Percentiles rank a stretch among this genome's conserved stretches.
phyloP scores from a whole-genome alignment of 1,140 invertebrate species.

The Zaprionus lachaisei region DNA sequence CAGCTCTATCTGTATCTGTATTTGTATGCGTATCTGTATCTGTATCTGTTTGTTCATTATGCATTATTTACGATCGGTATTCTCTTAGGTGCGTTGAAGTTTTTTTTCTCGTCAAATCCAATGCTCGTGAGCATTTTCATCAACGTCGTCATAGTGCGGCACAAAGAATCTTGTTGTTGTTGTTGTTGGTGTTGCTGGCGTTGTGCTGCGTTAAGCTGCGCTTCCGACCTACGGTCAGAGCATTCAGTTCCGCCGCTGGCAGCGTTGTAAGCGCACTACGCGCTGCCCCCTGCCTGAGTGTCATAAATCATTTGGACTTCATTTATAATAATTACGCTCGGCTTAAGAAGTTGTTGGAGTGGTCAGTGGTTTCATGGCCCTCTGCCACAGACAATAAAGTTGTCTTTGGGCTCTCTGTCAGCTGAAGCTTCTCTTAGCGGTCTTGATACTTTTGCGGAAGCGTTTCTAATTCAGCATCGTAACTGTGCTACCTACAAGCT shows the following conservation, averaged over 20 bases:
- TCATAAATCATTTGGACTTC: slow-evolving; percentile 81
- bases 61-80: slow-evolving; percentile 57
- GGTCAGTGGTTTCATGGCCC: slow-evolving; percentile 66
- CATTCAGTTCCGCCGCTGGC: slow-evolving; percentile 60
- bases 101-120: slow-evolving; percentile 32
- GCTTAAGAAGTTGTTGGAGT: slow-evolving; percentile 58
- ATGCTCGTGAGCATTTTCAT: slow-evolving; percentile 61
- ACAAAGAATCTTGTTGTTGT: slow-evolving; percentile 41
- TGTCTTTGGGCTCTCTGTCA: slow-evolving; percentile 40
- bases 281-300: slow-evolving; percentile 34
- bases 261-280: slow-evolving; percentile 67
- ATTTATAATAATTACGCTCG: slow-evolving; percentile 79
- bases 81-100: slow-evolving; percentile 42
- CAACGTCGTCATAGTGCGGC: slow-evolving; percentile 58
- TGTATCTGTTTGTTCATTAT: slow-evolving; percentile 56
- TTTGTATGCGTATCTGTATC: slow-evolving; percentile 28
- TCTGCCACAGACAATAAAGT: slow-evolving; percentile 61
- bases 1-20: slow-evolving; percentile 41
- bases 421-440: not conserved
- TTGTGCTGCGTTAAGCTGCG: slow-evolving; percentile 11
- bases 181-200: slow-evolving; percentile 35
- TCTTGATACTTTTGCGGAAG: slow-evolving; percentile 70
- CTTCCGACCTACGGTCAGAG: slow-evolving; percentile 33
- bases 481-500: slow-evolving; percentile 9
- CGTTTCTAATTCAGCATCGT: slow-evolving; percentile 20